These are phyloP conservation scores for Clunio marinus DNA, from an alignment of 2,888 invertebrate genomes.

Conservation along the genomic window DNA sequence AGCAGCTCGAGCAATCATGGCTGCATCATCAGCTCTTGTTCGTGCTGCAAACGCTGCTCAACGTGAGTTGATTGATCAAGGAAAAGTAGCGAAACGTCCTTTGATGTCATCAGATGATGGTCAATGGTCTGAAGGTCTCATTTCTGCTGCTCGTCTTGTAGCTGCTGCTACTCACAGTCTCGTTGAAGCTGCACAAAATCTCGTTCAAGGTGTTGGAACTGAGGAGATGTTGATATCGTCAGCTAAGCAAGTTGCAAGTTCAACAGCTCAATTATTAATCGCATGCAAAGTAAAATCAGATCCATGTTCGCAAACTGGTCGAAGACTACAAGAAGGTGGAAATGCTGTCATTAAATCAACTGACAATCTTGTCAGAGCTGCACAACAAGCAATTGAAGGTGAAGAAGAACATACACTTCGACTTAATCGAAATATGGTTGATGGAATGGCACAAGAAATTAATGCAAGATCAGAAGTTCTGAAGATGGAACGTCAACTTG, in stretches of 20 bases:
- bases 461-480: slow-evolving; percentile 86
- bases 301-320: slow-evolving; percentile 88
- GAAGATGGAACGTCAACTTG: slow-evolving; percentile 88
- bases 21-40: slow-evolving; percentile 93
- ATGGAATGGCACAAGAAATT: slow-evolving; percentile 94
- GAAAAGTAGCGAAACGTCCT: slow-evolving; percentile 80
- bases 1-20: slow-evolving; percentile 95
- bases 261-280: slow-evolving; percentile 94
- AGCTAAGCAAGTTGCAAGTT: slow-evolving; percentile 93
- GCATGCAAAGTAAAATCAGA: slow-evolving; percentile 99
- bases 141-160: slow-evolving; percentile 91
- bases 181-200: slow-evolving; percentile 95
- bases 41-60: slow-evolving; percentile 97
- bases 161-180: slow-evolving; percentile 97
- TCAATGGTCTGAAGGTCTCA: slow-evolving; percentile 96
- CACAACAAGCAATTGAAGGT: slow-evolving; percentile 84
- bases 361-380: slow-evolving; percentile 92
- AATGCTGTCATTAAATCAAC: slow-evolving; percentile 97
- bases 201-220: slow-evolving; percentile 86
- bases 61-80: slow-evolving; percentile 86
- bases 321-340: slow-evolving; percentile 86
- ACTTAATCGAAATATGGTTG: slow-evolving; percentile 89
- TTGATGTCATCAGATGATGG: slow-evolving; percentile 88
- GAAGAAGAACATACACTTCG: slow-evolving; percentile 89
- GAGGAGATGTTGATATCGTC: slow-evolving; percentile 96